phyloP scores from a whole-genome alignment of 2,113 vertebrate species.

The Sorex araneus region DNA sequence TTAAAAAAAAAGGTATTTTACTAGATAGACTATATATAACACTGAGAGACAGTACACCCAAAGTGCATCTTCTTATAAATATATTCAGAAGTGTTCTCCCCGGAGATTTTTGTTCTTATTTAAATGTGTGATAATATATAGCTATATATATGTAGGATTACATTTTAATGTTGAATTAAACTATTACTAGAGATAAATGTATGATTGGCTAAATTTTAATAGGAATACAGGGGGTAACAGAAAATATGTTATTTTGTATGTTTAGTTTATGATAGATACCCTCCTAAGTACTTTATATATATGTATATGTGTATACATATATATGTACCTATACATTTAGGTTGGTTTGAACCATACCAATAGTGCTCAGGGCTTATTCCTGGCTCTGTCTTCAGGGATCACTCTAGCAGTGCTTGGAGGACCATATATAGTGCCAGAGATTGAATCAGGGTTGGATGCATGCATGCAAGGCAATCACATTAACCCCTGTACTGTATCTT shows the following conservation, averaged over 20 bases:
- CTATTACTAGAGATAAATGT: background rate
- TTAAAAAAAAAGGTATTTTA: background rate
- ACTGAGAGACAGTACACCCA: no score
- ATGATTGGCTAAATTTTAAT: slow-evolving; percentile 7
- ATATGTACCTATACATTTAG: no score
- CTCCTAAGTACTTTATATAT: background rate
- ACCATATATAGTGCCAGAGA: background rate
- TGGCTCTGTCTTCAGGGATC: no score
- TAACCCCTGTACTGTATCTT: no score
- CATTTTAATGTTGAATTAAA: background rate
- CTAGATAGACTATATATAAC: background rate
- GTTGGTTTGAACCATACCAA: no score
- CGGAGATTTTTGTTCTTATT: slow-evolving; percentile 42
- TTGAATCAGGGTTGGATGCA: background rate
- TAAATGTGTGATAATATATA: background rate
- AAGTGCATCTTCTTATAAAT: slow-evolving; percentile 1
- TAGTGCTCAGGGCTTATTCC: no score
- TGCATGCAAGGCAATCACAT: no score
- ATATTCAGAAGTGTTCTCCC: background rate
- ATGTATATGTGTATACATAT: no score
- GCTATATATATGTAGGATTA: background rate
- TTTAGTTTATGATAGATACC: background rate
- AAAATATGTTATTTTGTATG: background rate
- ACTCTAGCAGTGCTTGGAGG: no score
- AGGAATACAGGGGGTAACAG: background rate